Evolutionary conservation across 2,888 invertebrate genomes (phyloP).

Genomic region (Drosophila bunnanda): DNA sequence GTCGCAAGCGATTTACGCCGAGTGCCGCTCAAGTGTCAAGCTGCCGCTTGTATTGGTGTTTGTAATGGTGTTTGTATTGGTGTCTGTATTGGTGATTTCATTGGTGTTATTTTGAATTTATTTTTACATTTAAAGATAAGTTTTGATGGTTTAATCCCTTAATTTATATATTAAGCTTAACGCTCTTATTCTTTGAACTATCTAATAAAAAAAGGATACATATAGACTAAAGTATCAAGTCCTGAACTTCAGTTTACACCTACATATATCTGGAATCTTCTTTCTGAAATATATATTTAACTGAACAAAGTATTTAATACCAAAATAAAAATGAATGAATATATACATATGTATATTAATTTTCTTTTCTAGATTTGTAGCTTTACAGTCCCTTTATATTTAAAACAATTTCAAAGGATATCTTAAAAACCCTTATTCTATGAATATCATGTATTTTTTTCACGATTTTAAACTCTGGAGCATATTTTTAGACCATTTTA

Average conservation of each 20-base stretch:
- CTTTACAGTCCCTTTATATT: background rate
- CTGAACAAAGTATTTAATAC: too few relatives aligned
- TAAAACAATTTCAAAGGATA: background rate
- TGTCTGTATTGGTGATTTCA: background rate
- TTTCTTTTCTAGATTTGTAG: too few relatives aligned
- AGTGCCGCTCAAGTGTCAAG: constrained; percentile 39
- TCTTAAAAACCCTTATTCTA: background rate
- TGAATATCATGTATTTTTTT: too few relatives aligned
- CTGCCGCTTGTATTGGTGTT: constrained; percentile 5
- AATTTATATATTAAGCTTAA: background rate
- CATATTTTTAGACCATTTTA: background rate
- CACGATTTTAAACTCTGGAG: background rate
- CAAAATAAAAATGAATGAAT: too few relatives aligned
- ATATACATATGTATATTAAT: too few relatives aligned
- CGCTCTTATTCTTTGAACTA: too few relatives aligned
- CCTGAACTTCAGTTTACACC: too few relatives aligned
- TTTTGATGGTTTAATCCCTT: background rate
- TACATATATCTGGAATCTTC: too few relatives aligned
- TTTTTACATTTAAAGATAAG: background rate
- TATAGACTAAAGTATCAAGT: too few relatives aligned
- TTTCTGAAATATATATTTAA: too few relatives aligned
- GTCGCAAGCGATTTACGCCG: constrained; percentile 30
- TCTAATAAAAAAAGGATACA: too few relatives aligned
- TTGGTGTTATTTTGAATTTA: background rate
- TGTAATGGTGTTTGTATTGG: background rate